Conservation (phyloP, 2,888 invertebrate genomes). For the Polydrusus cervinus region DNA sequence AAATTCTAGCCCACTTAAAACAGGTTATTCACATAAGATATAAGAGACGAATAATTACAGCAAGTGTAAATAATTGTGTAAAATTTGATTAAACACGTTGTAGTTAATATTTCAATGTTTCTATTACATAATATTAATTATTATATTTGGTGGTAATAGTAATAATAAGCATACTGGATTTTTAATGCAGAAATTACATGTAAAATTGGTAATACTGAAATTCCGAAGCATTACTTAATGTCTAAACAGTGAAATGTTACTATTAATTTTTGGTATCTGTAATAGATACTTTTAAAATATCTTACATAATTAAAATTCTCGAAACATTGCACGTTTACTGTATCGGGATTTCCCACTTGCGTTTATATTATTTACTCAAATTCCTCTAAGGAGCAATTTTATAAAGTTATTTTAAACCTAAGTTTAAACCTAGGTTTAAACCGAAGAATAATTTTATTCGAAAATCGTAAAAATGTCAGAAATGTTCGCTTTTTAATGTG, state of each 20-base stretch:
- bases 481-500: no score
- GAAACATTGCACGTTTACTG: no score
- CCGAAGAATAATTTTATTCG: no score
- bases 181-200: not conserved
- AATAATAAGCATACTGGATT: not conserved
- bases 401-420: no score
- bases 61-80: conserved; percentile 7
- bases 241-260: not conserved
- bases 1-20: conserved; percentile 8
- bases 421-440: no score
- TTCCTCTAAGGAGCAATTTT: no score
- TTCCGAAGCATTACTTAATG: not conserved
- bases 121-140: conserved; percentile 16
- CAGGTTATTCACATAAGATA: conserved; percentile 4
- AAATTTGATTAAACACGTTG: not conserved
- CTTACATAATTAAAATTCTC: not conserved
- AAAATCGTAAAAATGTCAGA: no score
- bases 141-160: not conserved
- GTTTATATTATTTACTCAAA: no score
- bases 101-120: conserved; percentile 2
- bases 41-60: conserved; percentile 1
- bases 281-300: conserved; percentile 1
- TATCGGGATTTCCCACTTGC: no score
- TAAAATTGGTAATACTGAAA: conserved; percentile 10
- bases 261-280: not conserved